phyloP scores from a whole-genome alignment of 2,113 vertebrate species.

The Motacilla alba region DNA sequence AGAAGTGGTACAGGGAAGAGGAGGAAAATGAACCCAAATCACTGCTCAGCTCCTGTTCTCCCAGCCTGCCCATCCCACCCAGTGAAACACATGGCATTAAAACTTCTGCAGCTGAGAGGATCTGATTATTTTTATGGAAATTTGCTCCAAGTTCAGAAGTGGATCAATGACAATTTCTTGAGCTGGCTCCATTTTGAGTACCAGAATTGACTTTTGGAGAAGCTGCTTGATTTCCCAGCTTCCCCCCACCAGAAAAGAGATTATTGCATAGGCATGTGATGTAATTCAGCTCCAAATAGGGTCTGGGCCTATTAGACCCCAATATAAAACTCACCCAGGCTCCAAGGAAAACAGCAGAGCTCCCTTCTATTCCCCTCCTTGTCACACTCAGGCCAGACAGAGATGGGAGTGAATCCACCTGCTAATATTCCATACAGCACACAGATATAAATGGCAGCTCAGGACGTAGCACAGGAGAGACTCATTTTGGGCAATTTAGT shows the following conservation, averaged over 20 bases:
- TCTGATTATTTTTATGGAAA: conserved; percentile 63
- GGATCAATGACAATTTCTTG: conserved; percentile 63
- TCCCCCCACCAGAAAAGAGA: conserved; percentile 22
- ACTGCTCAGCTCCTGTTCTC: not conserved
- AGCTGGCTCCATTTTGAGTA: conserved; percentile 33
- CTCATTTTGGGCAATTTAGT: conserved; percentile 42
- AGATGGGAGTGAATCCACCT: not conserved
- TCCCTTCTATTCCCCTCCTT: not conserved
- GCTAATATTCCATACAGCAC: not conserved
- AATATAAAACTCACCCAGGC: conserved; percentile 28
- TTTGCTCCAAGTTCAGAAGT: conserved; percentile 35
- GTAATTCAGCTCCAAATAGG: conserved; percentile 20
- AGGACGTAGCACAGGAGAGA: not conserved
- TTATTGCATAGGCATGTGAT: not conserved
- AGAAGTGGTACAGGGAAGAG: not conserved
- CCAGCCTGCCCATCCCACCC: not conserved
- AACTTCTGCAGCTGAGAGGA: not conserved
- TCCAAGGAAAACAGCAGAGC: not conserved
- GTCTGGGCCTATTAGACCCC: conserved; percentile 36
- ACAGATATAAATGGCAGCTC: conserved; percentile 26
- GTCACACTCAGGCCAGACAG: not conserved
- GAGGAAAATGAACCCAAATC: not conserved
- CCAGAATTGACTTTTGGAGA: conserved; percentile 57
- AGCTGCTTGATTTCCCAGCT: conserved; percentile 41
- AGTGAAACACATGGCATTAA: fast-evolving